Base-by-base conservation (phyloP, 2,888 invertebrate genomes). In the Tachystola acroxantha region DNA sequence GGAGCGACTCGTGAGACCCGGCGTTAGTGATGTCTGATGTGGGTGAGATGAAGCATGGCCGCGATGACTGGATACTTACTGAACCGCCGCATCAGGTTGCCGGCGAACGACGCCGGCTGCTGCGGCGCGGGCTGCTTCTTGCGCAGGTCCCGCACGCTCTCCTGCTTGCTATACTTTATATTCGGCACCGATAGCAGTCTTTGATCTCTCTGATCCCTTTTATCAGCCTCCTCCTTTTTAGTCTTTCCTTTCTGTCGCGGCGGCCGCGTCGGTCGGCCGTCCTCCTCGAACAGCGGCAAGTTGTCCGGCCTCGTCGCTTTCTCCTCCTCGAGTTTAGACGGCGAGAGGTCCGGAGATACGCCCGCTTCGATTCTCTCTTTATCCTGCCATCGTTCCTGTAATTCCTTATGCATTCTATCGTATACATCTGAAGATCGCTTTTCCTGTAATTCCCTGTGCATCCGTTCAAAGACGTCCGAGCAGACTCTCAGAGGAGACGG, bases 11-110 rank as follows among this genome's bases (percentile, higher is more conserved):
- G 63, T 45, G 59, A 53, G 65, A 51, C 55, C 54, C 46, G 64
- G 56, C 53, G 51, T 42, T 32, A 39, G 50, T 47, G 51, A 53
- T 46, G 53, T 39, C 39, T 32, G 49, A 42, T 47, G 46, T 39
- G 42, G 31, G 52, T 54, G 63, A 51, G 53, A 47, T 59, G 62
- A 53, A 40, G 35, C 34, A 37, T 41, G 39, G 29, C 34, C 26
- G 36, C 34, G 38, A 40, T 12, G 41, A 50, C 57, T 46, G 48
- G 64, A 48, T 90, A 95, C 95, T 95, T 94, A 95, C 95, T 94
- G 91, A 94, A 94, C 89, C 94, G 92, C 76, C 94, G 90, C 88
- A 93, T 93, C 59, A 94, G 88, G 88, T 89, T 92, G 70, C 93
- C 92, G 57, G 93, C 91, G 87, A 93, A 91, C 45, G 91, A 69